These are phyloP conservation scores for Silurus meridionalis DNA, from an alignment of 2,113 vertebrate species.

Conservation along the genomic window DNA sequence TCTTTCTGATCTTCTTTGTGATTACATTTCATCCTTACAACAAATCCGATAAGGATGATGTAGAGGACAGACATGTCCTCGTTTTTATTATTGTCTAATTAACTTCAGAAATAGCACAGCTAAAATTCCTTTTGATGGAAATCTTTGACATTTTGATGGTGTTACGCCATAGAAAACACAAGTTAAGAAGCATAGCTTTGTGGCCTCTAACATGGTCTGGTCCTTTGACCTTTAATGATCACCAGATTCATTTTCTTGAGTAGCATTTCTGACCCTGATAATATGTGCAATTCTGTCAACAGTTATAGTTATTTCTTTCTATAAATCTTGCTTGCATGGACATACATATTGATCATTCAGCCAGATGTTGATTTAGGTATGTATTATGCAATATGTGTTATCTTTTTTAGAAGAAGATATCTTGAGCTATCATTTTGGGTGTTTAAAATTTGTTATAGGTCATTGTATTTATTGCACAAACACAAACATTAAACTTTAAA, in stretches of 20 bases:
- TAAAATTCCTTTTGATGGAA: conserved; percentile 16
- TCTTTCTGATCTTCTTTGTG: neutral
- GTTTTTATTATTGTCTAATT: neutral
- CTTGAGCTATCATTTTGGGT: neutral
- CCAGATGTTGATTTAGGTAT: conserved; percentile 38
- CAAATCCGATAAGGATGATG: neutral
- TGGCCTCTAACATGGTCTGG: neutral
- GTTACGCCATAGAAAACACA: conserved; percentile 28
- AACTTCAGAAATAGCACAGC: neutral
- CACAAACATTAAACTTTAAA: neutral
- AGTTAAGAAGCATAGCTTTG: conserved; percentile 30
- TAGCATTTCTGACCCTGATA: conserved; percentile 17
- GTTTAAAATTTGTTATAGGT: neutral
- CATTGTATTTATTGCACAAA: neutral
- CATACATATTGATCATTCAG: neutral
- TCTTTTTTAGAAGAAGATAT: neutral
- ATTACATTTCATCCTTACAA: neutral
- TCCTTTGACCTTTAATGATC: conserved; percentile 28
- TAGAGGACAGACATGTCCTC: neutral
- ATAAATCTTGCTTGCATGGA: neutral
- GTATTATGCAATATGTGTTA: neutral
- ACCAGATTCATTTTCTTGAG: conserved; percentile 14
- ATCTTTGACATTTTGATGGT: conserved; percentile 44
- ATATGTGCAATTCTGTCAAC: conserved; percentile 28
- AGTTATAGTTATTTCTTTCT: conserved; percentile 6